Percentiles rank a stretch among this genome's conserved stretches.
Evolutionary conservation across 2,113 vertebrate genomes (phyloP).

Genomic region (Phaethon lepturus): DNA sequence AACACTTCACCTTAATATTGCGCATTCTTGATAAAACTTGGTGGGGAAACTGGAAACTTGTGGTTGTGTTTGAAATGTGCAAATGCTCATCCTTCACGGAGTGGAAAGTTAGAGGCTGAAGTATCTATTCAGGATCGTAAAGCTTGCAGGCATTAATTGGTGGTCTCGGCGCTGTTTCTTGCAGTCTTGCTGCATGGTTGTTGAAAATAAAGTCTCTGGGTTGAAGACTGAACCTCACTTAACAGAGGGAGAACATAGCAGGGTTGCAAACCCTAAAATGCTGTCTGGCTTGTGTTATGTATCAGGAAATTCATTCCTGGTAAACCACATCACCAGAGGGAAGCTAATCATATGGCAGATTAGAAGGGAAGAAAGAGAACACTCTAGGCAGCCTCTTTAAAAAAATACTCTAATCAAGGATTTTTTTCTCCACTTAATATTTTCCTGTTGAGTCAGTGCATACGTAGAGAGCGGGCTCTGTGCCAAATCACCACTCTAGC

Average conservation of each 20-base stretch:
- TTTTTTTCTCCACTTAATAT: not conserved
- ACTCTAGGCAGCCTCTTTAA: not conserved
- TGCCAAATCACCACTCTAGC: not conserved
- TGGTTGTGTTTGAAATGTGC: not conserved
- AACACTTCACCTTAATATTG: not conserved
- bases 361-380: not conserved
- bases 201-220: not conserved
- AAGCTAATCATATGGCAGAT: not conserved
- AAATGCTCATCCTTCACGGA: not conserved
- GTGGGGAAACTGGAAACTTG: not conserved
- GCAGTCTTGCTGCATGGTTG: not conserved
- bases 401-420: not conserved
- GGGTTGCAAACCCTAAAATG: not conserved
- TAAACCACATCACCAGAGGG: not conserved
- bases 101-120: not conserved
- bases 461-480: not conserved
- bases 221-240: not conserved
- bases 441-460: slow-evolving; percentile 18
- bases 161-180: not conserved
- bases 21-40: not conserved
- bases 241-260: not conserved
- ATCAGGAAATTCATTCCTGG: not conserved
- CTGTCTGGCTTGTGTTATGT: not conserved
- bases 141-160: not conserved
- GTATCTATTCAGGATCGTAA: not conserved